Conservation (phyloP, 1,140 invertebrate genomes). For the Hylaeus volcanicus region DNA sequence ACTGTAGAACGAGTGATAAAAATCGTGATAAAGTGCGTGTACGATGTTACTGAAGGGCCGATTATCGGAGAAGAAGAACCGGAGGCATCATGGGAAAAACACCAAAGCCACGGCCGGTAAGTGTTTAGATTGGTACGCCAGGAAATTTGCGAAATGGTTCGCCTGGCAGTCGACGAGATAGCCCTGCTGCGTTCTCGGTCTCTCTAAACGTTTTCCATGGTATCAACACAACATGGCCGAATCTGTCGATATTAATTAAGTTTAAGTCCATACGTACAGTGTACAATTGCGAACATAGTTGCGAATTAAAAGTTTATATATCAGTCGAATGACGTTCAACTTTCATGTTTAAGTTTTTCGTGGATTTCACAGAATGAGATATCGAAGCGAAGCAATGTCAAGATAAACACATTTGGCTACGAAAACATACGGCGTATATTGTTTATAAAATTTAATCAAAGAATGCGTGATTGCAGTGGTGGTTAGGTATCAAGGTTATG, state of each 20-base stretch:
- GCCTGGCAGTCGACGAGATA: slow-evolving; percentile 65
- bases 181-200: slow-evolving; percentile 49
- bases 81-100: slow-evolving; percentile 76
- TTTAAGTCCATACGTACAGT: background rate
- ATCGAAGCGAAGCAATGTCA: background rate
- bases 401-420: background rate
- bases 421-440: background rate
- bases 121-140: slow-evolving; percentile 65
- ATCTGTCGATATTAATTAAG: slow-evolving; percentile 13
- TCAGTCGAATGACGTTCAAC: background rate
- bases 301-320: background rate
- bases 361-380: background rate
- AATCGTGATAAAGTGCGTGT: slow-evolving; percentile 63
- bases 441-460: slow-evolving; percentile 28
- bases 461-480: slow-evolving; percentile 1
- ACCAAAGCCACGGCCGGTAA: slow-evolving; percentile 77
- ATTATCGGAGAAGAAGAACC: slow-evolving; percentile 68
- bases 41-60: slow-evolving; percentile 77
- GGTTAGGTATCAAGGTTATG: slow-evolving; percentile 29
- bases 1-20: slow-evolving; percentile 54
- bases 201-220: slow-evolving; percentile 66
- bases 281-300: background rate
- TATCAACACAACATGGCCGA: slow-evolving; percentile 57
- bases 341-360: background rate
- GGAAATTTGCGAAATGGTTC: slow-evolving; percentile 63